Evolutionary conservation across 2,888 invertebrate genomes (phyloP).

Genomic region (Chymomyza procnemis): DNA sequence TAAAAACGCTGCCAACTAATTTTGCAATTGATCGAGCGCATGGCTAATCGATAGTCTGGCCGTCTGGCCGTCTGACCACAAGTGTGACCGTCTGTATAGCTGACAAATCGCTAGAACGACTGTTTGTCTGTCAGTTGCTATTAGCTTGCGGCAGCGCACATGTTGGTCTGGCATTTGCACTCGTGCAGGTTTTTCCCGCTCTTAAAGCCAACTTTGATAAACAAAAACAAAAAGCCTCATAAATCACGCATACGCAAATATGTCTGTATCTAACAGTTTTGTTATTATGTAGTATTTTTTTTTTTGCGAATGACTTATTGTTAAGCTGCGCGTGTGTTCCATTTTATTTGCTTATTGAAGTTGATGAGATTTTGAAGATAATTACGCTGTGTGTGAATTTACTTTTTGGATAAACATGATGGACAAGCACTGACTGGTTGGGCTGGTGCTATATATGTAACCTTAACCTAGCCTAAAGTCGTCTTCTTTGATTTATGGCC

Average conservation of each 20-base stretch:
- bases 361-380: slow-evolving; percentile 30
- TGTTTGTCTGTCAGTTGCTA: slow-evolving; percentile 50
- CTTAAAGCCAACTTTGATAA: slow-evolving; percentile 44
- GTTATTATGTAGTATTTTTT: not conserved
- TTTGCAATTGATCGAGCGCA: too few species aligned
- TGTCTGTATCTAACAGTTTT: slow-evolving; percentile 4
- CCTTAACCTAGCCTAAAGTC: not conserved
- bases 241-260: slow-evolving; percentile 60
- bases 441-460: not conserved
- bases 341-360: slow-evolving; percentile 44
- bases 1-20: too few species aligned
- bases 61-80: not conserved
- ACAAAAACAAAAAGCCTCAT: slow-evolving; percentile 50
- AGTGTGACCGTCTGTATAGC: not conserved
- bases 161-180: slow-evolving; percentile 33
- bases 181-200: slow-evolving; percentile 53
- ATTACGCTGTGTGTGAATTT: slow-evolving; percentile 14
- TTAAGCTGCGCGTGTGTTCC: slow-evolving; percentile 33
- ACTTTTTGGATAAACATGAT: not conserved
- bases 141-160: slow-evolving; percentile 13
- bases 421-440: not conserved
- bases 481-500: slow-evolving; percentile 3
- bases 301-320: not conserved
- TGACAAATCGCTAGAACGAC: not conserved
- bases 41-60: not conserved